Conservation (phyloP, 2,113 vertebrate species). For the Lota lota region DNA sequence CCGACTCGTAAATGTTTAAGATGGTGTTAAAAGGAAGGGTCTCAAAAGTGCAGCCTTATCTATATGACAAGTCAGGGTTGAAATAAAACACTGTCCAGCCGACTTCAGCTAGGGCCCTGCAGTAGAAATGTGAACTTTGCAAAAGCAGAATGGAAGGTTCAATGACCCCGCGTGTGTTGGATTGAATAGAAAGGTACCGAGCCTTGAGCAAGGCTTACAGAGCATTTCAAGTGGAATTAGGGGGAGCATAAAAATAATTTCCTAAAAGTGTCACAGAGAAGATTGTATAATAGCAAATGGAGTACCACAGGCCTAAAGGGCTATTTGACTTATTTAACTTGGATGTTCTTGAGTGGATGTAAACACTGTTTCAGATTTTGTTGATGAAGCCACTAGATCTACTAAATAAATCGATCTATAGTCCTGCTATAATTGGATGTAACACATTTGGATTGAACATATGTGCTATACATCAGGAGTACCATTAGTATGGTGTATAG, state of each 20-base stretch:
- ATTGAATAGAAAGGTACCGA: constrained; percentile 10
- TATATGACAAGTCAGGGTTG: constrained; percentile 44
- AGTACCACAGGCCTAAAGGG: too few species aligned
- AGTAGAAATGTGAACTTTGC: constrained; percentile 21
- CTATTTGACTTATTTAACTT: too few species aligned
- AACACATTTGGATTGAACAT: too few species aligned
- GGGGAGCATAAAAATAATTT: constrained; percentile 36
- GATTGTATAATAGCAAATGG: constrained; percentile 27
- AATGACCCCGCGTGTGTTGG: constrained; percentile 25
- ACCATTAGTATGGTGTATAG: too few species aligned
- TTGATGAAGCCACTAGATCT: too few species aligned
- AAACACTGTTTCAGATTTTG: too few species aligned
- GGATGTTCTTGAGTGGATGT: too few species aligned
- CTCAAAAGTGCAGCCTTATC: constrained; percentile 47
- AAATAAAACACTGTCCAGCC: constrained; percentile 44
- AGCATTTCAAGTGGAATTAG: constrained; percentile 37
- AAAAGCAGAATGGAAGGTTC: constrained; percentile 30
- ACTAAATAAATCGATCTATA: too few species aligned
- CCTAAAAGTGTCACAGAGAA: constrained; percentile 24
- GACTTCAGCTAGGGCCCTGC: neutral
- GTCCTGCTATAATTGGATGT: too few species aligned
- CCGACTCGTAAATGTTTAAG: constrained; percentile 47
- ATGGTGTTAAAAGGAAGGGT: constrained; percentile 50
- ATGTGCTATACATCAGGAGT: too few species aligned
- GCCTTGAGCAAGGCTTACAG: constrained; percentile 38